Percentiles rank a stretch among this genome's conserved stretches.
phyloP scores from a whole-genome alignment of 2,797 vertebrate species.

The Brotula barbata region DNA sequence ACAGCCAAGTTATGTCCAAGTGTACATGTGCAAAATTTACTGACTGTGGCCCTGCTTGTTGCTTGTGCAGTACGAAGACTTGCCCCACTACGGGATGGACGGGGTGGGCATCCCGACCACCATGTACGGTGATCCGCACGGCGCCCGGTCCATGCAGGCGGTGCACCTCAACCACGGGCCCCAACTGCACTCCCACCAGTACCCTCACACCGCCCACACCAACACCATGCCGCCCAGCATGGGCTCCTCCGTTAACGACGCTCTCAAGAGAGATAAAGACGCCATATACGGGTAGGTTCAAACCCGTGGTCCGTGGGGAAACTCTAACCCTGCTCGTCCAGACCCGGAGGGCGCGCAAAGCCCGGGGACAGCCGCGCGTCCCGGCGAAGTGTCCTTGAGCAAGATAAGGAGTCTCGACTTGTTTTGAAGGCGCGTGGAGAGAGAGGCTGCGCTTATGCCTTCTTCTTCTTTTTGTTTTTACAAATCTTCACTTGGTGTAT shows the following conservation, averaged over 20 bases:
- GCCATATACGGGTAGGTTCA: conserved; percentile 96
- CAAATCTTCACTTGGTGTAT: not conserved
- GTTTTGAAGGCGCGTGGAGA: conserved; percentile 21
- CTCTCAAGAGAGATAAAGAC: conserved; percentile 99
- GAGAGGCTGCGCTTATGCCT: conserved; percentile 5
- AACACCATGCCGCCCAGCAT: conserved; percentile 97
- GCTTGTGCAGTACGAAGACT: conserved; percentile 96
- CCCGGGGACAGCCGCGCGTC: conserved; percentile 11
- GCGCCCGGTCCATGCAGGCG: conserved; percentile 95
- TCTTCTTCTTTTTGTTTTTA: not conserved
- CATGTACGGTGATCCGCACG: conserved; percentile 99
- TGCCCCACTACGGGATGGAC: conserved; percentile 98
- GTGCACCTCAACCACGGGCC: conserved; percentile 98
- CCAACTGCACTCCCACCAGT: conserved; percentile 97
- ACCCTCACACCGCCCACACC: conserved; percentile 94
- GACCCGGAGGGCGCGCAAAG: conserved; percentile 34
- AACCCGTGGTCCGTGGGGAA: conserved; percentile 43
- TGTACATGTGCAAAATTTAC: conserved; percentile 10
- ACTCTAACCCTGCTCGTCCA: too few relatives aligned
- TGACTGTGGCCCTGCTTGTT: conserved; percentile 57
- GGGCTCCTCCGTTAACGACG: conserved; percentile 99
- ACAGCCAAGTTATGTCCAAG: conserved; percentile 8
- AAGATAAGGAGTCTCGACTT: conserved; percentile 12
- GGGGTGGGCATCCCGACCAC: conserved; percentile 96
- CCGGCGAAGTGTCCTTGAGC: conserved; percentile 5